Conservation (phyloP, 2,888 invertebrate species). For the Chrysolina haemoptera region DNA sequence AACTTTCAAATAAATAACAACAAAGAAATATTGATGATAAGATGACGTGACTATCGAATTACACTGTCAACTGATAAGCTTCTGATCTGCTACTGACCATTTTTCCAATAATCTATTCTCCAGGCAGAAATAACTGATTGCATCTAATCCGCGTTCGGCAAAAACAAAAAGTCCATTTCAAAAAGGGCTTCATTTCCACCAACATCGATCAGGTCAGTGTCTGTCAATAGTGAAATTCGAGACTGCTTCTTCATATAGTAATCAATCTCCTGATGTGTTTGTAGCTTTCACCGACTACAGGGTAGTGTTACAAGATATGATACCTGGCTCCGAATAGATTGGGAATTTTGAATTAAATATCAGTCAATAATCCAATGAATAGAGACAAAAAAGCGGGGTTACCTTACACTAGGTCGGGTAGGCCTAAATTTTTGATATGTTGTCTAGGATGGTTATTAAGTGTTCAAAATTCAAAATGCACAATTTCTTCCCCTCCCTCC, state of each 20-base stretch:
- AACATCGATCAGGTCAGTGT: constrained; percentile 33
- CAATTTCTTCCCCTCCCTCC: too few species aligned
- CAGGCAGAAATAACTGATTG: background rate
- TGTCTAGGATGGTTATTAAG: too few species aligned
- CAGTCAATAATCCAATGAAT: too few species aligned
- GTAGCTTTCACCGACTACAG: constrained; percentile 30
- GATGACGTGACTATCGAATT: background rate
- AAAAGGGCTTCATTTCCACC: constrained; percentile 19
- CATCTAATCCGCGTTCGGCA: constrained; percentile 18
- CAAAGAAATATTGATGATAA: background rate
- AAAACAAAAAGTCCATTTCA: background rate
- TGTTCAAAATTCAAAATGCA: too few species aligned
- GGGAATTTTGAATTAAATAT: too few species aligned
- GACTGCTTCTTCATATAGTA: constrained; percentile 31
- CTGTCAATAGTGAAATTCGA: constrained; percentile 36
- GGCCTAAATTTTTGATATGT: too few species aligned
- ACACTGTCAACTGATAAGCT: background rate
- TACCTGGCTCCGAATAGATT: too few species aligned
- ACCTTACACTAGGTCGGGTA: too few species aligned
- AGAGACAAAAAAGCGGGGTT: too few species aligned
- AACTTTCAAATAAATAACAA: background rate
- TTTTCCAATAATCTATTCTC: background rate
- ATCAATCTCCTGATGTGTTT: constrained; percentile 40
- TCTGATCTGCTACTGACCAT: background rate
- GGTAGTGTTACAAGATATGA: background rate